phyloP scores from a whole-genome alignment of 2,113 vertebrate species.

The Ptychochromis oligacanthus region DNA sequence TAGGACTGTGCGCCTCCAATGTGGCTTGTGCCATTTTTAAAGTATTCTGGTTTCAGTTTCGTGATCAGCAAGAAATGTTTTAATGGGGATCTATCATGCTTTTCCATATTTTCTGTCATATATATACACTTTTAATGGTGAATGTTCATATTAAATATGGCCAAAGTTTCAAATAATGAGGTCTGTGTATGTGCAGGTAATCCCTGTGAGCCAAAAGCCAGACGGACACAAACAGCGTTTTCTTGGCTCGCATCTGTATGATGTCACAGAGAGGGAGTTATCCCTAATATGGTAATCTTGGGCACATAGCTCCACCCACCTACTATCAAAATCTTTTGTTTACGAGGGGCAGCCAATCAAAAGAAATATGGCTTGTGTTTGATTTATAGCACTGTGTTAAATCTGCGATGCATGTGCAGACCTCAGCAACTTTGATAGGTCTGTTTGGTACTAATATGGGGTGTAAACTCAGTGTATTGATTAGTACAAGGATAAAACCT shows the following conservation, averaged over 20 bases:
- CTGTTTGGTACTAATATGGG: background rate
- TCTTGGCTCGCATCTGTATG: background rate
- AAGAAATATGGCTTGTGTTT: background rate
- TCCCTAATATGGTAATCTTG: background rate
- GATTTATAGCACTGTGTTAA: background rate
- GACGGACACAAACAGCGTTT: background rate
- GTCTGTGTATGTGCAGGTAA: background rate
- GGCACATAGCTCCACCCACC: background rate
- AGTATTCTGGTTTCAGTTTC: constrained; percentile 19
- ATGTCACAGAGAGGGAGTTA: background rate
- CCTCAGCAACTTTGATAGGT: background rate
- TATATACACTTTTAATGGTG: background rate
- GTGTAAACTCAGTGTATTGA: background rate
- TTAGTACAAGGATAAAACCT: background rate
- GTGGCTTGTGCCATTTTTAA: constrained; percentile 35
- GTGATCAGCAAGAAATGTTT: background rate
- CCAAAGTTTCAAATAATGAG: background rate
- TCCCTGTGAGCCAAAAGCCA: background rate
- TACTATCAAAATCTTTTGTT: background rate
- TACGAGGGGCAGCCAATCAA: background rate
- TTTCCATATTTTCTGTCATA: background rate
- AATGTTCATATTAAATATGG: background rate
- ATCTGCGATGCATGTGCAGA: background rate
- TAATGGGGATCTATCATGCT: background rate
- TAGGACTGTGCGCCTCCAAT: background rate